Evolutionary conservation across 2,113 vertebrate genomes (phyloP).

Genomic region (Peromyscus polionotus): DNA sequence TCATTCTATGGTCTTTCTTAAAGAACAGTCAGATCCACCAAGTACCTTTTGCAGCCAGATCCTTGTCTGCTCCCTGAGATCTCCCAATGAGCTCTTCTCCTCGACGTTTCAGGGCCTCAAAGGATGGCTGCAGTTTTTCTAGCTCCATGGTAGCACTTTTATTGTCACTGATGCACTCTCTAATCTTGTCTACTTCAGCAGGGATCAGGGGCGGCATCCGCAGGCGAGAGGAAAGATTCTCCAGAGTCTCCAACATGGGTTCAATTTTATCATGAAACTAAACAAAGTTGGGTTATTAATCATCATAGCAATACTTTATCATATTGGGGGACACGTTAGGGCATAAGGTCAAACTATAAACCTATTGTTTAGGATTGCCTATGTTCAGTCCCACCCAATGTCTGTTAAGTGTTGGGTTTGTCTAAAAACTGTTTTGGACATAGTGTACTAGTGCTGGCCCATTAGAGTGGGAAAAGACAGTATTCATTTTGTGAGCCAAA

Average conservation of each 20-base stretch:
- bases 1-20: neutral
- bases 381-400: neutral
- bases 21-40: neutral
- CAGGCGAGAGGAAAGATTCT: conserved; percentile 93
- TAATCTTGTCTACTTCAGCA: conserved; percentile 98
- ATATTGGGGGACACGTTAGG: conserved; percentile 6
- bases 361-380: neutral
- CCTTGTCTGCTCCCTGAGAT: conserved; percentile 92
- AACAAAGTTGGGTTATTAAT: conserved; percentile 57
- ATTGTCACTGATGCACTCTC: conserved; percentile 97
- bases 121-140: conserved; percentile 98
- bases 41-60: conserved; percentile 96
- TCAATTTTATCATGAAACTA: conserved; percentile 99
- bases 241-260: conserved; percentile 97
- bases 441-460: neutral
- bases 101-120: conserved; percentile 94
- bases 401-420: neutral
- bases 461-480: neutral
- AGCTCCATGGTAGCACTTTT: conserved; percentile 94
- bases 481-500: conserved; percentile 57
- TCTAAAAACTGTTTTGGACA: conserved; percentile 50
- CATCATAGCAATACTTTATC: neutral
- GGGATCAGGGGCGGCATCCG: conserved; percentile 95
- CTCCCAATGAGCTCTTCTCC: conserved; percentile 96
- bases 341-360: conserved; percentile 11